phyloP scores from a whole-genome alignment of 2,888 invertebrate species.

The Ceraclea dissimilis region DNA sequence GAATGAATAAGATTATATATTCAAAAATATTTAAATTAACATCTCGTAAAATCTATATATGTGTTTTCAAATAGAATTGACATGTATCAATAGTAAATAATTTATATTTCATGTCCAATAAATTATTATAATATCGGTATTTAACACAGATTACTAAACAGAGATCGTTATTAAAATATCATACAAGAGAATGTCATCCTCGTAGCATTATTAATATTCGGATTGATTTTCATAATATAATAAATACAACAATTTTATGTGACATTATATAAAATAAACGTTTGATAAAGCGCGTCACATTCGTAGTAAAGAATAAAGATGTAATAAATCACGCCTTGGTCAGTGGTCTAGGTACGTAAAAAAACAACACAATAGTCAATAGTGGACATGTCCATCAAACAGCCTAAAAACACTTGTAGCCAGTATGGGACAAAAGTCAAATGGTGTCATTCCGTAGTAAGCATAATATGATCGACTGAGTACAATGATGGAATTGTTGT shows the following conservation, averaged over 20 bases:
- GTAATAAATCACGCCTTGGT: neutral
- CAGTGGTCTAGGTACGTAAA: neutral
- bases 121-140: neutral
- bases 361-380: neutral
- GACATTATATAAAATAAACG: neutral
- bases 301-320: neutral
- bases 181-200: neutral
- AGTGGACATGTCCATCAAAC: neutral
- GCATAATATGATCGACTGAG: no score
- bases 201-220: neutral
- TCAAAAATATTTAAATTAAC: no score
- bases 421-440: no score
- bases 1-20: no score
- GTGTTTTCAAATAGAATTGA: no score
- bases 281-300: neutral
- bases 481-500: no score
- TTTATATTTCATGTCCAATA: neutral
- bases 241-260: neutral
- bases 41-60: no score
- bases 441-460: no score
- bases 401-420: no score
- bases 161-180: neutral
- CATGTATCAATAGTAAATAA: no score
- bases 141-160: neutral
- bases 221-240: neutral